Conservation (phyloP, 2,888 invertebrate genomes). For the Neocrepidodera transversa region DNA sequence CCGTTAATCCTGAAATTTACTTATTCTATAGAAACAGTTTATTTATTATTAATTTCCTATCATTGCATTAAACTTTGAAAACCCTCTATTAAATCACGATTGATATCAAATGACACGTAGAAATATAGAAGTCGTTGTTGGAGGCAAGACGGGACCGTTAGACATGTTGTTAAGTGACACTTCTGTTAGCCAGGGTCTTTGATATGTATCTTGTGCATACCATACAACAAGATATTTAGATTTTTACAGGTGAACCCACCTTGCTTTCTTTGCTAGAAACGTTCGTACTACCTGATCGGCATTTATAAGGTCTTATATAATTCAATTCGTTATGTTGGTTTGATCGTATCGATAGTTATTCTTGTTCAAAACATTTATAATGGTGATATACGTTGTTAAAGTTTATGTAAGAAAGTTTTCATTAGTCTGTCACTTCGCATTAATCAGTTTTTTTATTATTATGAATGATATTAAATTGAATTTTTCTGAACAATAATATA, state of each 20-base stretch:
- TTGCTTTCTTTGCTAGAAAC: slow-evolving; percentile 14
- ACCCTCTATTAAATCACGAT: slow-evolving; percentile 19
- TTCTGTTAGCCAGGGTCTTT: slow-evolving; percentile 20
- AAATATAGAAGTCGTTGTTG: slow-evolving; percentile 28
- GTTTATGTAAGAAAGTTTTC: neutral
- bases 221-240: slow-evolving; percentile 24
- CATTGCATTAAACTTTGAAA: neutral
- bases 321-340: slow-evolving; percentile 6
- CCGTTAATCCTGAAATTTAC: too few species aligned
- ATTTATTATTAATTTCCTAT: slow-evolving; percentile 7
- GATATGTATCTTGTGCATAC: slow-evolving; percentile 28
- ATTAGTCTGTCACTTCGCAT: neutral
- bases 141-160: slow-evolving; percentile 25
- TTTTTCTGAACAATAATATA: too few species aligned
- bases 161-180: slow-evolving; percentile 30
- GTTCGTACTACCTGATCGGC: slow-evolving; percentile 22
- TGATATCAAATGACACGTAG: slow-evolving; percentile 21
- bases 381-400: neutral
- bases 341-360: slow-evolving; percentile 9
- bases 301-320: slow-evolving; percentile 17
- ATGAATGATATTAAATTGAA: too few species aligned
- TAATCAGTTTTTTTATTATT: neutral
- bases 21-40: too few species aligned
- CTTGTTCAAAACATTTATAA: slow-evolving; percentile 10
- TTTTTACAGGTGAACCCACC: slow-evolving; percentile 23